These are phyloP conservation scores for Pseudotriccus pelzelni DNA, from an alignment of 2,797 vertebrate genomes.

Conservation along the genomic window DNA sequence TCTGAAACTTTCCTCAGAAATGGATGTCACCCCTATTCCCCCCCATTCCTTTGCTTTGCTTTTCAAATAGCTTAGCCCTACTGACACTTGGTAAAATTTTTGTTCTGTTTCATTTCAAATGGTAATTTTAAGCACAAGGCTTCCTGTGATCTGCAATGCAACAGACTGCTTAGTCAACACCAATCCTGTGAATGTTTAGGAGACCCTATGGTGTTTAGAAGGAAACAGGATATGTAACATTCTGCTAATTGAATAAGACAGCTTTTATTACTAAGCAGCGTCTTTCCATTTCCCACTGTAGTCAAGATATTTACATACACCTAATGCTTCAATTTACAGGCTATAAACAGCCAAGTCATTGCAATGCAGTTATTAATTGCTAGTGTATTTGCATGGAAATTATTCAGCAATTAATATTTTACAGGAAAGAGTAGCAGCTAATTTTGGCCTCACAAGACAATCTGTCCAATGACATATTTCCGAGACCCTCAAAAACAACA, in stretches of 20 bases:
- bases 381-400: constrained; percentile 9
- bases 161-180: not conserved
- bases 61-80: not conserved
- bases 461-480: not conserved
- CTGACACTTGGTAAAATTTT: not conserved
- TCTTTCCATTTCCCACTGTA: constrained; percentile 43
- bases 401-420: constrained; percentile 20
- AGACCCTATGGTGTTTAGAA: not conserved
- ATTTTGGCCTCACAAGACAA: not conserved
- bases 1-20: not conserved
- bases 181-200: not conserved
- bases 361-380: constrained; percentile 31
- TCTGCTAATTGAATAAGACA: constrained; percentile 33
- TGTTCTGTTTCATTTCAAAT: not conserved
- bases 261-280: constrained; percentile 35
- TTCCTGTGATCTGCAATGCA: constrained; percentile 1
- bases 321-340: constrained; percentile 44
- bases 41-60: not conserved
- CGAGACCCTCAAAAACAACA: not conserved
- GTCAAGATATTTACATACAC: constrained; percentile 43
- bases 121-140: not conserved
- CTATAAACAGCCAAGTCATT: constrained; percentile 37
- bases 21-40: not conserved
- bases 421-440: not conserved
- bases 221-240: constrained; percentile 33